A percentile compares a stretch with the other conserved stretches of the same genome.
phyloP scores from a whole-genome alignment of 1,140 invertebrate species.

The Euura lappo region DNA sequence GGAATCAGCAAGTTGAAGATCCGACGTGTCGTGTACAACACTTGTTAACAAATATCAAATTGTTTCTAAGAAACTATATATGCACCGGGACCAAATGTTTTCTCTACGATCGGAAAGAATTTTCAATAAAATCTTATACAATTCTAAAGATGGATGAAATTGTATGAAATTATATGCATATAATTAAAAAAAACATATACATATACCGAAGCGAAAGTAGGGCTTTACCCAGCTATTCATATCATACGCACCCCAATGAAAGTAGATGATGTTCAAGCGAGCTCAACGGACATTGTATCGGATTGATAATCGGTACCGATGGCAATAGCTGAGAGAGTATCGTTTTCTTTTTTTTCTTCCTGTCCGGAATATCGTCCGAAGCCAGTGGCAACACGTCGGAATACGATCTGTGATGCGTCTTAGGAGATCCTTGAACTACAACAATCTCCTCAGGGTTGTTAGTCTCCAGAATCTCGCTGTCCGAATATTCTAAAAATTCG shows the following conservation, averaged over 20 bases:
- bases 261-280: constrained; percentile 54
- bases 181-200: too few relatives aligned
- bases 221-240: not conserved
- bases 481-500: constrained; percentile 43
- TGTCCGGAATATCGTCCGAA: constrained; percentile 58
- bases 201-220: not conserved
- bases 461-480: constrained; percentile 43
- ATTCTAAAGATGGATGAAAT: too few relatives aligned
- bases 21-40: too few relatives aligned
- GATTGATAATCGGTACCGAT: constrained; percentile 55
- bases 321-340: constrained; percentile 73
- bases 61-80: too few relatives aligned
- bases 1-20: constrained; percentile 16
- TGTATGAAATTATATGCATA: too few relatives aligned
- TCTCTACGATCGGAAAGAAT: too few relatives aligned
- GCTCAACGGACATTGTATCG: constrained; percentile 58
- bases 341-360: constrained; percentile 72
- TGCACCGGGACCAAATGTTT: too few relatives aligned
- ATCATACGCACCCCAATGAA: constrained; percentile 51
- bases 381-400: constrained; percentile 55
- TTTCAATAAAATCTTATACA: too few relatives aligned
- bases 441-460: constrained; percentile 50
- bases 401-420: constrained; percentile 55
- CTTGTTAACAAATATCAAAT: too few relatives aligned
- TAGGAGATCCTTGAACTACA: constrained; percentile 49